These are phyloP conservation scores for Drosophila algonquin DNA, from an alignment of 2,888 invertebrate species.

Conservation along the genomic window DNA sequence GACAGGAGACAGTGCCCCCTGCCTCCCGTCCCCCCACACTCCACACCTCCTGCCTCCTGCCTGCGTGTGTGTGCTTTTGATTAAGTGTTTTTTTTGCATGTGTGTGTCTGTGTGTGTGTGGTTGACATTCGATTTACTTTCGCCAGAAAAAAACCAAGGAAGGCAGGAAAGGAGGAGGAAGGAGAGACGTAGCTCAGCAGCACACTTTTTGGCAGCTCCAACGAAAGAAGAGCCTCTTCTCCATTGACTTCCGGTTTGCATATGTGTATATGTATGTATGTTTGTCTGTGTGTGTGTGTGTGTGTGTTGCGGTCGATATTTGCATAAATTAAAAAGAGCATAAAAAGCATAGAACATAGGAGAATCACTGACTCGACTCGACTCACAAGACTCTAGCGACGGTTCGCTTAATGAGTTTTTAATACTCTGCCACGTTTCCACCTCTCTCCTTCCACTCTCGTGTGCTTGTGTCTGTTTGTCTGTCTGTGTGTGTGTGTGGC, in stretches of 20 bases:
- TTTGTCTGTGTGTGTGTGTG: background rate
- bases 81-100: conserved; percentile 46
- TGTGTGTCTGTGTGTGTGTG: conserved; percentile 31
- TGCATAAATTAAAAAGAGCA: conserved; percentile 68
- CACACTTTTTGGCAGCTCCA: conserved; percentile 63
- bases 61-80: conserved; percentile 39
- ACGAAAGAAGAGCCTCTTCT: conserved; percentile 13
- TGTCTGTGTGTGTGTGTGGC: conserved; percentile 26
- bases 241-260: conserved; percentile 18
- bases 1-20: conserved; percentile 31
- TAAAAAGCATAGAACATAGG: conserved; percentile 15
- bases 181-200: conserved; percentile 25
- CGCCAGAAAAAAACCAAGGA: conserved; percentile 36
- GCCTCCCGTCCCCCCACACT: background rate
- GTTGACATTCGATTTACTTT: conserved; percentile 76
- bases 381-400: conserved; percentile 9
- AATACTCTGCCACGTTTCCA: conserved; percentile 65
- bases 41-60: conserved; percentile 1
- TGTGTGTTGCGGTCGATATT: conserved; percentile 68
- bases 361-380: conserved; percentile 31
- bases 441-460: background rate
- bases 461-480: conserved; percentile 8
- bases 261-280: conserved; percentile 1
- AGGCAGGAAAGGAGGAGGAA: conserved; percentile 23
- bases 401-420: conserved; percentile 75